Base-by-base conservation (phyloP, 2,888 invertebrate species). In the Tethea ocularis region DNA sequence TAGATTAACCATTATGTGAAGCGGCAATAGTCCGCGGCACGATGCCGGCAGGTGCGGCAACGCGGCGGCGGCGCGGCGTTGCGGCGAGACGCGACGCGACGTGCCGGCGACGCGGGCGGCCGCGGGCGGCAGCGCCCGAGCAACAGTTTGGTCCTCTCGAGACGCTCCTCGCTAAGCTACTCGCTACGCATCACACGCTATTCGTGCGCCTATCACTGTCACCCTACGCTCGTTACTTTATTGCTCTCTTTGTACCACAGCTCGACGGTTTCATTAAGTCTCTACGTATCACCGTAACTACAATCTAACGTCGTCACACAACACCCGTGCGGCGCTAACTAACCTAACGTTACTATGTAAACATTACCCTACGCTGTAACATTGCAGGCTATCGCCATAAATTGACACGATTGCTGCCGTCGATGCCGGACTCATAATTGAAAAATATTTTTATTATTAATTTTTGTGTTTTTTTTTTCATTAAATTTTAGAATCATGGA, bases 251-350 rank as follows among this genome's bases (percentile, higher is more conserved):
- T 87, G 86, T 88, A 88, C 89, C 91, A 91, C 91, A 91, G 91
- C 91, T 90, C 89, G 89, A 90, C 88, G 88, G 88, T 91, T 90
- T 88, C 89, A 86, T 86, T 89, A 88, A 91, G 90, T 91, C 89
- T 90, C 90, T 90, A 89, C 87, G 87, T 90, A 91, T 91, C 91
- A 91, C 91, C 84, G 84, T 85, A 86, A 82, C 91, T 89, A 90
- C 86, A 74, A 82, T 70, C 87, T 88, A 89, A 81, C 64, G 74
- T 80, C 77, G 73, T 74, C 80, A 74, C 78, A 76, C 74, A 62
- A 68, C 75, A 73, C 73, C 67, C 78, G 77, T 80, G 84, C 80
- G 83, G 80, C 85, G 67, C 79, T 85, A 82, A 74, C 78, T 84
- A 84, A 87, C 68, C 71, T 78, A 78, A 77, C 69, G 72, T 77